phyloP scores from a whole-genome alignment of 2,888 invertebrate genomes.

The Drosophila seclusa region DNA sequence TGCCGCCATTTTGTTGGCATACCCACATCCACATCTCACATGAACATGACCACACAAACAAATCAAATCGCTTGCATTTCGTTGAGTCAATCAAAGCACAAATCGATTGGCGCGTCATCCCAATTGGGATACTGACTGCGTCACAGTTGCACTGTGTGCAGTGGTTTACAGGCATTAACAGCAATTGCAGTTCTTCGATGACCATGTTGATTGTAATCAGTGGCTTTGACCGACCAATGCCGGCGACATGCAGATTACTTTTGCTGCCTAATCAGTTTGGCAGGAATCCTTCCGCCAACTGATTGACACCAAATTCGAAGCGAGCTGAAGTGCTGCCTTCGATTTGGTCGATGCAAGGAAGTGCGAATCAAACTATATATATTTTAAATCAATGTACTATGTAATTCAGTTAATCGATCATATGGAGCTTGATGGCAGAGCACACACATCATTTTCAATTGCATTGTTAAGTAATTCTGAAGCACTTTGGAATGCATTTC shows the following conservation, averaged over 20 bases:
- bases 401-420: slow-evolving; percentile 49
- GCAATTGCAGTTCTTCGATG: slow-evolving; percentile 58
- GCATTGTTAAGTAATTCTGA: slow-evolving; percentile 47
- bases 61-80: slow-evolving; percentile 41
- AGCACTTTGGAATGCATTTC: slow-evolving; percentile 53
- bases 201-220: slow-evolving; percentile 61
- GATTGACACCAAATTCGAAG: slow-evolving; percentile 38
- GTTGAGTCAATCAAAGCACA: slow-evolving; percentile 67
- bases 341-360: not conserved
- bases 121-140: slow-evolving; percentile 55
- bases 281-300: slow-evolving; percentile 22
- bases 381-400: not conserved
- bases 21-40: slow-evolving; percentile 7
- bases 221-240: slow-evolving; percentile 28
- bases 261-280: slow-evolving; percentile 42
- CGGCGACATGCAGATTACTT: slow-evolving; percentile 37
- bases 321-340: slow-evolving; percentile 12
- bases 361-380: not conserved
- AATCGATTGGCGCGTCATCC: slow-evolving; percentile 53
- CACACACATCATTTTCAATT: slow-evolving; percentile 48
- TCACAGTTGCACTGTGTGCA: slow-evolving; percentile 10
- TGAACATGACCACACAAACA: slow-evolving; percentile 3
- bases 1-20: slow-evolving; percentile 54
- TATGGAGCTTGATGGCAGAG: slow-evolving; percentile 12
- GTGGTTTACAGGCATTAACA: slow-evolving; percentile 54